phyloP scores from a whole-genome alignment of 2,113 vertebrate species.

The Myodes glareolus region DNA sequence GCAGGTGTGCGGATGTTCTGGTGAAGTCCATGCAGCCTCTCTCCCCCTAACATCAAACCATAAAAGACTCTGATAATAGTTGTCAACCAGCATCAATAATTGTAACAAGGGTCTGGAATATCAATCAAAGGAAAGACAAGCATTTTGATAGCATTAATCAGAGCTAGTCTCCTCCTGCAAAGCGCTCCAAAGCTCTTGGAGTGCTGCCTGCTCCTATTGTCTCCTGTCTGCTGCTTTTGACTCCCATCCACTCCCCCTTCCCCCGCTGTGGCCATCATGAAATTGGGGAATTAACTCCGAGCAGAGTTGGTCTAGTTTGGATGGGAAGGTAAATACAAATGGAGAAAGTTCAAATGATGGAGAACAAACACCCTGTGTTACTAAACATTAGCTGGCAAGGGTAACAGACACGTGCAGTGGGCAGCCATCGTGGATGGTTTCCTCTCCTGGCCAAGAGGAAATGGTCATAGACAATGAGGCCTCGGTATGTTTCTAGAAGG shows the following conservation, averaged over 20 bases:
- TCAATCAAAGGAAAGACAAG: slow-evolving; percentile 80
- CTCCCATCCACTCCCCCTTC: slow-evolving; percentile 73
- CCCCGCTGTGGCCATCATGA: slow-evolving; percentile 76
- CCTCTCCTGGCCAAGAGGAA: slow-evolving; percentile 13
- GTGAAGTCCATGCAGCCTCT: slow-evolving; percentile 51
- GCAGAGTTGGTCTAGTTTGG: slow-evolving; percentile 83
- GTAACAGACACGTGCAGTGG: slow-evolving; percentile 33
- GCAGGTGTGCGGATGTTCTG: slow-evolving; percentile 65
- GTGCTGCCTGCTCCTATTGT: slow-evolving; percentile 84
- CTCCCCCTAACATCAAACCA: slow-evolving; percentile 59
- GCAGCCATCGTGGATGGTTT: not conserved
- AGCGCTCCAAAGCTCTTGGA: slow-evolving; percentile 84
- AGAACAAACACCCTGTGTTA: slow-evolving; percentile 85
- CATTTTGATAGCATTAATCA: slow-evolving; percentile 79
- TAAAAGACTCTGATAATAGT: slow-evolving; percentile 66
- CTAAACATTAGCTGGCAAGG: slow-evolving; percentile 85
- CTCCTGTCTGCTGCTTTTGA: slow-evolving; percentile 82
- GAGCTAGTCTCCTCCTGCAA: slow-evolving; percentile 75
- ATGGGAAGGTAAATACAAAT: slow-evolving; percentile 83
- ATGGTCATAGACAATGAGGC: not conserved
- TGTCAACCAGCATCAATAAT: slow-evolving; percentile 71
- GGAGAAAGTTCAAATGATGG: slow-evolving; percentile 83
- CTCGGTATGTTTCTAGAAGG: not conserved
- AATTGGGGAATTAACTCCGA: slow-evolving; percentile 85
- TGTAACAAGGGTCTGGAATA: slow-evolving; percentile 80